A percentile compares a stretch with the other conserved stretches of the same genome.
phyloP scores from a whole-genome alignment of 2,888 invertebrate species.

The Macrosoma leucophasiata region DNA sequence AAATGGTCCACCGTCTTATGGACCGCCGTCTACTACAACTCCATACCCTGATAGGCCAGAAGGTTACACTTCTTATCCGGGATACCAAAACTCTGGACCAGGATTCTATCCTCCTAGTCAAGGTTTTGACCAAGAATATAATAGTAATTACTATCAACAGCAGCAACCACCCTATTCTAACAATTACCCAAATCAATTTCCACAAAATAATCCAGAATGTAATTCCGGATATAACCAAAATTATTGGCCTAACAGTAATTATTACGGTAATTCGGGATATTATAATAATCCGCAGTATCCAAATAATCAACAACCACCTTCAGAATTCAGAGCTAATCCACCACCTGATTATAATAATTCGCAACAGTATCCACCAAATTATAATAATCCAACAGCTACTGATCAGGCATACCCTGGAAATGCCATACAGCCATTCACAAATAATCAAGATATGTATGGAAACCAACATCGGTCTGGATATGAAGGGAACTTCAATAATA shows the following conservation, averaged over 20 bases:
- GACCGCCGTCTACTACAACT: slow-evolving; percentile 32
- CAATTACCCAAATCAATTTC: slow-evolving; percentile 64
- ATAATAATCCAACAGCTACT: slow-evolving; percentile 41
- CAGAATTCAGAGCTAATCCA: slow-evolving; percentile 45
- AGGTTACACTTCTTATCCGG: slow-evolving; percentile 58
- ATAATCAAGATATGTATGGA: slow-evolving; percentile 48
- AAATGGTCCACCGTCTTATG: slow-evolving; percentile 55
- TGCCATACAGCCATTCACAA: slow-evolving; percentile 32
- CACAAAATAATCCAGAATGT: slow-evolving; percentile 45
- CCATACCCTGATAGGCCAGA: slow-evolving; percentile 46
- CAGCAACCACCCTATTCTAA: slow-evolving; percentile 46
- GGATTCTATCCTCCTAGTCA: slow-evolving; percentile 71
- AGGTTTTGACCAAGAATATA: slow-evolving; percentile 59
- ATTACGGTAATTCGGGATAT: slow-evolving; percentile 56
- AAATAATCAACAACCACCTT: slow-evolving; percentile 45
- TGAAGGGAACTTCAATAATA: slow-evolving; percentile 36
- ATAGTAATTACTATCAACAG: slow-evolving; percentile 52
- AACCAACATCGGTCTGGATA: slow-evolving; percentile 51
- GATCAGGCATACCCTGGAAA: slow-evolving; percentile 47
- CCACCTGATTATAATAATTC: slow-evolving; percentile 43
- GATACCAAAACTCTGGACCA: slow-evolving; percentile 51
- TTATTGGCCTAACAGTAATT: slow-evolving; percentile 61
- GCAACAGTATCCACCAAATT: slow-evolving; percentile 53
- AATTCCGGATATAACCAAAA: slow-evolving; percentile 56
- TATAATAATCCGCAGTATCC: slow-evolving; percentile 62